A percentile compares a stretch with the other conserved stretches of the same genome.
These are phyloP conservation scores for Motacilla tschutschensis DNA, from an alignment of 2,113 vertebrate genomes.

Conservation along the genomic window DNA sequence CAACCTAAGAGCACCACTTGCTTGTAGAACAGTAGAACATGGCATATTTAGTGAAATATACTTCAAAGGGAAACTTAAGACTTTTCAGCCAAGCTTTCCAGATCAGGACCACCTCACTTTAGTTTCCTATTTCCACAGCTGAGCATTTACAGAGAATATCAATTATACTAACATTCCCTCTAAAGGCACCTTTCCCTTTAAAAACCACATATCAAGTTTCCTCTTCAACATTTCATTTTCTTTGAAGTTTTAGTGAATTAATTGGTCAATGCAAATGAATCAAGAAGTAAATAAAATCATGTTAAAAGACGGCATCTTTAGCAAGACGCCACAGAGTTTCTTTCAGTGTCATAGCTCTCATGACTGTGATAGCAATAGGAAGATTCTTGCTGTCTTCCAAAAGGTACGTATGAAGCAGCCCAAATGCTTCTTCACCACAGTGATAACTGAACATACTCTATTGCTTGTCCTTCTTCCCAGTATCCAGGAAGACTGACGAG, in stretches of 20 bases:
- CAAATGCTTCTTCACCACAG: background rate
- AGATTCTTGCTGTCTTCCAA: background rate
- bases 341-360: background rate
- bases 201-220: background rate
- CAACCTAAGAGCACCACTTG: background rate
- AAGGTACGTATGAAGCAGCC: background rate
- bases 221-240: background rate
- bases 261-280: background rate
- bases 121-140: background rate
- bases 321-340: background rate
- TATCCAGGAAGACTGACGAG: background rate
- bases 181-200: background rate
- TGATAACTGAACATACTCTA: background rate
- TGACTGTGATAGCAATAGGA: background rate
- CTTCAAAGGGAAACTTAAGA: background rate
- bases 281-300: background rate
- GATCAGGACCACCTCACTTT: background rate
- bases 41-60: background rate
- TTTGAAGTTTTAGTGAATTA: background rate
- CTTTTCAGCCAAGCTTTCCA: background rate
- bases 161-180: background rate
- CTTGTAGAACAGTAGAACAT: background rate
- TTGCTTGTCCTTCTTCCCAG: background rate
- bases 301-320: background rate
- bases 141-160: background rate